Evolutionary conservation across 2,888 invertebrate species (phyloP).

Genomic region (Tachina fera): DNA sequence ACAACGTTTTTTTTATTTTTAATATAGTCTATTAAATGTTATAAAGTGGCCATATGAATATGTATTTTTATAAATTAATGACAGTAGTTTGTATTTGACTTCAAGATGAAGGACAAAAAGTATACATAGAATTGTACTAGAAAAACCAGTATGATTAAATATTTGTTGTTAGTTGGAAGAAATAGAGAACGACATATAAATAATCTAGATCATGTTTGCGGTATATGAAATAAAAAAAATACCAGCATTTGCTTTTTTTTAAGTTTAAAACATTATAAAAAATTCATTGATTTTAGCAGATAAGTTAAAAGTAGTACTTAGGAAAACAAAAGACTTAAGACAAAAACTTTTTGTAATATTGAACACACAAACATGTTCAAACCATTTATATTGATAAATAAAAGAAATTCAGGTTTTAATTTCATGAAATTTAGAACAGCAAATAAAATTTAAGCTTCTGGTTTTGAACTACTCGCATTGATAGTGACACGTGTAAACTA

Average conservation of each 20-base stretch:
- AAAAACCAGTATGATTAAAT: background rate
- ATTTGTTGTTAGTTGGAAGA: background rate
- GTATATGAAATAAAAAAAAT: background rate
- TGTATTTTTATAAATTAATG: slow-evolving; percentile 26
- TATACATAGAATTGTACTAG: background rate
- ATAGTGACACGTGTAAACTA: too few species aligned
- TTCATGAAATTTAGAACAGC: background rate
- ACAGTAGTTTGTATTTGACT: slow-evolving; percentile 9
- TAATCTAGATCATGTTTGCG: slow-evolving; percentile 31
- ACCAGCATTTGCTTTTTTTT: background rate
- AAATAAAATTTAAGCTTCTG: background rate
- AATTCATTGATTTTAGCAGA: background rate
- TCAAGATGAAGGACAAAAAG: slow-evolving; percentile 48
- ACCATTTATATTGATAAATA: background rate
- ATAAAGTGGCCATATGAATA: slow-evolving; percentile 23
- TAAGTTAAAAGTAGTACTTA: background rate
- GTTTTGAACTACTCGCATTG: background rate
- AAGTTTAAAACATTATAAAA: background rate
- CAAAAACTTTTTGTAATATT: slow-evolving; percentile 10
- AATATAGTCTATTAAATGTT: background rate
- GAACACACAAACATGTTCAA: background rate
- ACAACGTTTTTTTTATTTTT: background rate
- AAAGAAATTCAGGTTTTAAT: background rate
- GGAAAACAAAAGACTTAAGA: slow-evolving; percentile 37
- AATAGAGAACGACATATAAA: background rate